Evolutionary conservation across 1,140 invertebrate species (phyloP), one percentile per base, ranked within the genome.

Genomic region (Trichonephila inaurata): DNA sequence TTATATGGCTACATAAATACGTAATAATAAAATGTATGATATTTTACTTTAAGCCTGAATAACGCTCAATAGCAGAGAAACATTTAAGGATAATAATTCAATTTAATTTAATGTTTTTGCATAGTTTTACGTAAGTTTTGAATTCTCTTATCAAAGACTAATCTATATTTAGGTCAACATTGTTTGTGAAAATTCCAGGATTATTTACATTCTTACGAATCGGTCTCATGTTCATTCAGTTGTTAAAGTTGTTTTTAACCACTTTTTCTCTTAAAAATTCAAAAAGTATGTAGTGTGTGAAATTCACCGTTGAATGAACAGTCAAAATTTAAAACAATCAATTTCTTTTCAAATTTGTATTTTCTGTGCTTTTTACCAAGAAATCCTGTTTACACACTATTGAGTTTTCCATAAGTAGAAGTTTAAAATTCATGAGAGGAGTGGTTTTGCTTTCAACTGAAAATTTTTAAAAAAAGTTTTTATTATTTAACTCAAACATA

Each of bases 251-350:
- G 28, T 7, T 77, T 40, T 33, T 77, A 33, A 33, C 24, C 28
- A 33, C 33, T 28, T 28, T 28, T 77, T 77, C 16, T 77, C 18
- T 1, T 40, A 19, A 24, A 18, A 28, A 77, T 19, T 77, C 28
- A 77, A 77, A 77, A 18, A 77, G 33, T 19, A 33, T 28, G 3
- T 77, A 24, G 72, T 33, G 18, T 33, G 28, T 64, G 19, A 64
- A 77, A 33, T 77, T 77, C 28, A 77, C 72, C 28, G 72, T 77
- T 77, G 72, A 77, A 33, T 77, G 72, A 77, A 40, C 28, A 33
- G 33, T 77, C 72, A 77, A 77, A 77, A 77, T 77, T 33, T 77
- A 33, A 77, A 77, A 77, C 28, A 77, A 77, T 77, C 24, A 77
- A 77, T 77, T 33, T 40, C 28, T 77, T 12, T 18, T 10, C 72